Evolutionary conservation across 1,140 invertebrate genomes (phyloP), one percentile per base, ranked within the genome.

Genomic region (Drosophila sechellia): DNA sequence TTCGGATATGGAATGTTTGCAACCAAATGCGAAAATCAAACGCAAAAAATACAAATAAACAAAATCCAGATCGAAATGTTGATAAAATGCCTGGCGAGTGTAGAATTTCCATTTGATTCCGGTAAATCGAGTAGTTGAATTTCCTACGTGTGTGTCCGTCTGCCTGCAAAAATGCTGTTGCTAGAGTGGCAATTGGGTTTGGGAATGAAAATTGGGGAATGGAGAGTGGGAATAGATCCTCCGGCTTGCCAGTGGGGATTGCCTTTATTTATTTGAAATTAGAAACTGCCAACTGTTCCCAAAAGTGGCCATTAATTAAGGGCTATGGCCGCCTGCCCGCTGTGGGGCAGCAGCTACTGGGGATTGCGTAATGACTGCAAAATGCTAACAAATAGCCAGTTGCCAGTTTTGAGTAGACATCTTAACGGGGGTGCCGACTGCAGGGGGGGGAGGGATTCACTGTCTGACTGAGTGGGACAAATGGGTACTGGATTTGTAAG

Each of bases 251-350:
- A 27, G 34, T 66, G 25, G 45, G 65, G 35, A 68, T 58, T 50
- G 65, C 49, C 31, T 73, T 77, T 81, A 81, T 81, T 81, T 74
- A 81, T 74, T 83, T 65, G 63, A 81, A 81, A 83, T 79, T 83
- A 64, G 75, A 81, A 83, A 79, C 69, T 75, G 76, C 69, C 79
- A 75, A 83, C 59, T 81, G 63, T 74, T 75, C 58, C 58, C 61
- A 69, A 61, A 75, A 81, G 69, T 83, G 70, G 70, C 63, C 64
- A 83, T 84, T 84, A 83, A 83, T 83, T 84, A 77, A 59, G 70
- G 65, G 72, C 72, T 57, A 58, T 53, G 31, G 72, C 13, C 59
- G 72, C 13, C 59, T 54, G 71, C 43, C 71, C 50, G 58, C 57
- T 74, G 40, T 73, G 40, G 27, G 65, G 34, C n/a, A 58, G 34